phyloP scores from a whole-genome alignment of 2,113 vertebrate species.

The Eupsittula cactorum region DNA sequence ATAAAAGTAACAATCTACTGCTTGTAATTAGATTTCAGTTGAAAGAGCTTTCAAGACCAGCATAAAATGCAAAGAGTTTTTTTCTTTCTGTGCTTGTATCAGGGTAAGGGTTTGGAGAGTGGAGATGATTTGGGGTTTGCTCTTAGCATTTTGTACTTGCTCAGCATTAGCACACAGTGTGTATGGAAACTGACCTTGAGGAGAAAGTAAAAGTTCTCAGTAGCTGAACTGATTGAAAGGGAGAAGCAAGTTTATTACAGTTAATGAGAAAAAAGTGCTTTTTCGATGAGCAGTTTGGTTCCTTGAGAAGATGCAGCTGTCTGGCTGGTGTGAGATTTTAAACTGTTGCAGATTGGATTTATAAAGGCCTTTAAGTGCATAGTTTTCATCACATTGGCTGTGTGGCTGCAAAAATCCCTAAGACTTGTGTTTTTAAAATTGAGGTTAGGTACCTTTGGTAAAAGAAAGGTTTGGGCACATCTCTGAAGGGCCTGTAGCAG shows the following conservation, averaged over 20 bases:
- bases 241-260: not conserved
- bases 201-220: not conserved
- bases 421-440: not conserved
- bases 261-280: not conserved
- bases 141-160: not conserved
- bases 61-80: not conserved
- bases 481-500: not conserved
- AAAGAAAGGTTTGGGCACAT: not conserved
- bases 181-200: not conserved
- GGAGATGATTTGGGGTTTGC: not conserved
- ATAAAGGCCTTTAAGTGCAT: not conserved
- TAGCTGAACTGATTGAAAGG: not conserved
- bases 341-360: not conserved
- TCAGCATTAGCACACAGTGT: not conserved
- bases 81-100: not conserved
- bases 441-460: not conserved
- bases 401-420: not conserved
- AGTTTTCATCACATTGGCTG: not conserved
- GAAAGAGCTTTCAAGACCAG: not conserved
- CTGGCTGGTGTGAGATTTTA: not conserved
- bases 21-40: not conserved
- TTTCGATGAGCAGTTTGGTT: not conserved
- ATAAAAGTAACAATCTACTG: not conserved
- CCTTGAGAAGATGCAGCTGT: not conserved
- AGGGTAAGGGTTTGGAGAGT: not conserved